Percentiles rank a stretch among this genome's conserved stretches.
Evolutionary conservation across 2,797 vertebrate species (phyloP).

Genomic region (Hemibagrus guttatus): DNA sequence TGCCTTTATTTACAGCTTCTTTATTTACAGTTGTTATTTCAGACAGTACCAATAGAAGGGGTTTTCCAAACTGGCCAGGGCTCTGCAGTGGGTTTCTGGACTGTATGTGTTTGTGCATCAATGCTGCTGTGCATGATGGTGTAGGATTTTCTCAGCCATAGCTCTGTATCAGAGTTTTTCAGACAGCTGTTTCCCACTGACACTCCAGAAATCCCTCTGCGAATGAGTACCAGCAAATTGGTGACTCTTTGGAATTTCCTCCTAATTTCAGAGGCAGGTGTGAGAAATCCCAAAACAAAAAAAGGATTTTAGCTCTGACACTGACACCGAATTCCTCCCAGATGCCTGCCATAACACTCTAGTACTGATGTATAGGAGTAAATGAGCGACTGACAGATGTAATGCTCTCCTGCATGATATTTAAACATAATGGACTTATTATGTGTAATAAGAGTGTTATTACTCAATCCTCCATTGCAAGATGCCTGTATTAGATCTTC

Average conservation of each 20-base stretch:
- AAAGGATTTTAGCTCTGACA: slow-evolving; percentile 32
- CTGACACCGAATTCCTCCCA: slow-evolving; percentile 31
- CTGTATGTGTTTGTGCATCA: not conserved
- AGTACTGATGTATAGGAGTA: slow-evolving; percentile 16
- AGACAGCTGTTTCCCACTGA: slow-evolving; percentile 51
- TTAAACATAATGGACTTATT: slow-evolving; percentile 12
- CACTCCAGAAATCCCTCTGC: slow-evolving; percentile 35
- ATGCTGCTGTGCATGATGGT: not conserved
- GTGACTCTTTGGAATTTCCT: slow-evolving; percentile 44
- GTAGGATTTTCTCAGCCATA: slow-evolving; percentile 18
- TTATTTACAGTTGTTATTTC: slow-evolving; percentile 10
- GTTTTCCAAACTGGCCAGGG: slow-evolving; percentile 3
- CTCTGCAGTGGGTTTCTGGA: not conserved
- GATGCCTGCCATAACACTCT: slow-evolving; percentile 35
- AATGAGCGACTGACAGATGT: slow-evolving; percentile 41
- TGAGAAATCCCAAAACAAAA: slow-evolving; percentile 46
- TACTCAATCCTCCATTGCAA: slow-evolving; percentile 28
- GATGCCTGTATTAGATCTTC: slow-evolving; percentile 25
- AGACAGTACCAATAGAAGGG: not conserved
- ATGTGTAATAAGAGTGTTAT: slow-evolving; percentile 42
- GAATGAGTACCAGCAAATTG: slow-evolving; percentile 39
- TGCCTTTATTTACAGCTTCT: slow-evolving; percentile 1
- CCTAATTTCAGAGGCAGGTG: slow-evolving; percentile 43
- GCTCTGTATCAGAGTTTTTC: slow-evolving; percentile 5
- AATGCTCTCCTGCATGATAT: slow-evolving; percentile 32